These are phyloP conservation scores for Siniperca obscura DNA, from an alignment of 2,797 vertebrate species.

Conservation along the genomic window DNA sequence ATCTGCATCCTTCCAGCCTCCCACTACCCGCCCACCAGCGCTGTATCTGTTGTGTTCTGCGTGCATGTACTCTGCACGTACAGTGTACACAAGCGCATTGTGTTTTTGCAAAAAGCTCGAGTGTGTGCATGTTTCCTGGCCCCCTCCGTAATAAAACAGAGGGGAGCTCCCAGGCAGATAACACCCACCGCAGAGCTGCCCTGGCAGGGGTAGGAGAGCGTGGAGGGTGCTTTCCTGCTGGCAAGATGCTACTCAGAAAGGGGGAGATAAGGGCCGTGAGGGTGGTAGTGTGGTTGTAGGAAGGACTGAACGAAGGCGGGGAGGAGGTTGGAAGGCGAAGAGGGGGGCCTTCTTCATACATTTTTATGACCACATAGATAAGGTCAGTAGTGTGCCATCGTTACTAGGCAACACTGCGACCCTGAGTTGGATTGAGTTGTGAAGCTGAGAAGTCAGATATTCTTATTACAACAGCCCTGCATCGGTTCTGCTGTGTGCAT, in stretches of 20 bases:
- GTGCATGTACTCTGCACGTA: constrained; percentile 41
- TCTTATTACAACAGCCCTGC: constrained; percentile 78
- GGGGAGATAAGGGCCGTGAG: constrained; percentile 59
- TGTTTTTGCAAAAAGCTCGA: constrained; percentile 52
- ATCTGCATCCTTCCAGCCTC: constrained; percentile 82
- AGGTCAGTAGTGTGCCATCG: constrained; percentile 89
- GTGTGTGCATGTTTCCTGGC: constrained; percentile 57
- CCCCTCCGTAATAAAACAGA: constrained; percentile 69
- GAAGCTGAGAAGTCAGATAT: constrained; percentile 87
- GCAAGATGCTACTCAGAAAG: constrained; percentile 73
- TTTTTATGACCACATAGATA: constrained; percentile 91
- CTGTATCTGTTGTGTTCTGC: constrained; percentile 65
- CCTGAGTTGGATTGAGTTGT: constrained; percentile 87
- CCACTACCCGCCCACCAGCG: constrained; percentile 77
- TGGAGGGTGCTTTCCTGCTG: constrained; percentile 75
- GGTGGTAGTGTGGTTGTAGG: constrained; percentile 61
- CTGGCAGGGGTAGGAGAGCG: constrained; percentile 70
- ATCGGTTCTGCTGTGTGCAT: constrained; percentile 70
- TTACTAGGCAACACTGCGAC: constrained; percentile 90
- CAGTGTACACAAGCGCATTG: constrained; percentile 46
- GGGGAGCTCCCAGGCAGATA: constrained; percentile 76
- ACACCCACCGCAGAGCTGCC: constrained; percentile 70
- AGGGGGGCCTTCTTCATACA: constrained; percentile 84
- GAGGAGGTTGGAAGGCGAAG: constrained; percentile 53
- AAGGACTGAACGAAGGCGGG: constrained; percentile 64